Conservation (phyloP, 2,797 vertebrate species). For the Xenops minutus region DNA sequence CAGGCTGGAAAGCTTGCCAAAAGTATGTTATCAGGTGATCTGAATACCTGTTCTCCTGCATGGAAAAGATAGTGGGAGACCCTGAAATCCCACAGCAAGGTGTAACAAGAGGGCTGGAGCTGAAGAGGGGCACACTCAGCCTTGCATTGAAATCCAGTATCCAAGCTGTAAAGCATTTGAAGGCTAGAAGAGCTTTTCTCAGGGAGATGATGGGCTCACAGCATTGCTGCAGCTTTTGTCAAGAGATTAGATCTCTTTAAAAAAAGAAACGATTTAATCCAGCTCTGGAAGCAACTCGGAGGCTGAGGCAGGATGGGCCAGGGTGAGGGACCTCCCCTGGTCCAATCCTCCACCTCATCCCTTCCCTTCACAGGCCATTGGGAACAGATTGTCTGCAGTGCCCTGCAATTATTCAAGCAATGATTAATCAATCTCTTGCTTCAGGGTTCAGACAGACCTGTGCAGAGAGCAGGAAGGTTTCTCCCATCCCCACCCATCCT, state of each 20-base stretch:
- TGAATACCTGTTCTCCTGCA: background rate
- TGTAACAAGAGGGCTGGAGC: background rate
- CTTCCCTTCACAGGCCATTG: background rate
- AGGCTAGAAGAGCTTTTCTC: constrained; percentile 10
- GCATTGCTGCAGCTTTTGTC: background rate
- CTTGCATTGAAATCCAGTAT: background rate
- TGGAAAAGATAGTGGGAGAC: background rate
- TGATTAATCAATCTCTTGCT: constrained; percentile 27
- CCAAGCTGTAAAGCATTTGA: background rate
- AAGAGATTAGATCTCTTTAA: background rate
- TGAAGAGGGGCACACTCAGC: background rate
- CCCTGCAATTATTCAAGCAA: constrained; percentile 22
- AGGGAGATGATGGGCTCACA: constrained; percentile 3
- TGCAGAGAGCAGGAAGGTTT: background rate
- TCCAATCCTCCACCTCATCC: background rate
- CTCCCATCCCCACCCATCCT: background rate
- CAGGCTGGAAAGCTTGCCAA: background rate
- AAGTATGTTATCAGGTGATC: background rate
- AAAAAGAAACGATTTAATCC: background rate
- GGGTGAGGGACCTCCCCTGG: background rate
- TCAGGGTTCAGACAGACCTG: background rate
- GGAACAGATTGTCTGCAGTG: background rate
- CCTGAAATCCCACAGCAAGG: background rate
- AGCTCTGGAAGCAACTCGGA: background rate
- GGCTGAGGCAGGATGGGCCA: background rate